phyloP scores from a whole-genome alignment of 2,888 invertebrate genomes.

The Netelia fuscicornis region DNA sequence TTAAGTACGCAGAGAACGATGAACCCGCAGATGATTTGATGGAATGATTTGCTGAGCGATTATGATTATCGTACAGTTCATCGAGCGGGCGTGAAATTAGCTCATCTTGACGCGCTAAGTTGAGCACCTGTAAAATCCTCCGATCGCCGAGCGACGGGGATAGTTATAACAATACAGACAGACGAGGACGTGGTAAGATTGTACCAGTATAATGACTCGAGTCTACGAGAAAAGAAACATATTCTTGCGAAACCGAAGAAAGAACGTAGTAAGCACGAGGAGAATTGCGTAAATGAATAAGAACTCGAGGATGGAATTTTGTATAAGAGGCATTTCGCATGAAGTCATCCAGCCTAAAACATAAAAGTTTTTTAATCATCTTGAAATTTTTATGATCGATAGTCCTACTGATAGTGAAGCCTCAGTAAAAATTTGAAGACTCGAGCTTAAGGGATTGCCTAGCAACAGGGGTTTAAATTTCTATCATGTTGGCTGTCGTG shows the following conservation, averaged over 20 bases:
- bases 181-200: slow-evolving; percentile 3
- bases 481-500: too few species aligned
- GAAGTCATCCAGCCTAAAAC: too few species aligned
- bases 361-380: too few species aligned
- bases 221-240: not conserved
- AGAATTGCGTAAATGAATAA: not conserved
- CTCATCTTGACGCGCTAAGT: too few species aligned
- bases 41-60: slow-evolving; percentile 10
- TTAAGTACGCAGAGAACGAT: not conserved
- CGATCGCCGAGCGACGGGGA: not conserved
- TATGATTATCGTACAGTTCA: slow-evolving; percentile 63
- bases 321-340: not conserved
- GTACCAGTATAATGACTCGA: slow-evolving; percentile 1
- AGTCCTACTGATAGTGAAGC: too few species aligned
- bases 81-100: too few species aligned
- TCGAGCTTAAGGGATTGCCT: too few species aligned
- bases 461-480: too few species aligned
- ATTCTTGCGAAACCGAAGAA: not conserved
- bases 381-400: too few species aligned
- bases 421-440: too few species aligned
- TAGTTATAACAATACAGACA: slow-evolving; percentile 21
- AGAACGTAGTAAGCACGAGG: not conserved
- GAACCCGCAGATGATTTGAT: slow-evolving; percentile 10
- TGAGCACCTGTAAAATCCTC: slow-evolving; percentile 55
- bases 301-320: not conserved